A percentile compares a stretch with the other conserved stretches of the same genome.
phyloP scores from a whole-genome alignment of 2,797 vertebrate genomes.

The Mallotus villosus region DNA sequence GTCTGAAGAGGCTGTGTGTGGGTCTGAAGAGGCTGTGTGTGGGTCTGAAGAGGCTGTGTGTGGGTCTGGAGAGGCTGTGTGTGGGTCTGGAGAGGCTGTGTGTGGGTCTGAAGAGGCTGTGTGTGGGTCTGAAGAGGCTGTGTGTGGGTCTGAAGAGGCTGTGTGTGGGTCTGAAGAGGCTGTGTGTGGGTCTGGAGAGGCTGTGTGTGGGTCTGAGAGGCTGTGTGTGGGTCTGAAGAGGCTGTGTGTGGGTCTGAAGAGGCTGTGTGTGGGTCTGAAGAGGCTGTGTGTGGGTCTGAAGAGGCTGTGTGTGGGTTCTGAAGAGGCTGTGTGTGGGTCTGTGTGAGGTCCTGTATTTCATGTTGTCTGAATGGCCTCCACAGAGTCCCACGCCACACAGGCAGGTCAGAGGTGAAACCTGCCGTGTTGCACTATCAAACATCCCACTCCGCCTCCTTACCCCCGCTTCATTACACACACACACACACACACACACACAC shows the following conservation, averaged over 20 bases:
- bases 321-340: not conserved
- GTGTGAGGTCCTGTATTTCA: not conserved
- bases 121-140: not conserved
- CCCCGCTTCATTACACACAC: no score
- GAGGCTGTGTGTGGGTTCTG: not conserved
- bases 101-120: not conserved
- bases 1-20: not conserved
- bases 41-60: not conserved
- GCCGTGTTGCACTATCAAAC: conserved; percentile 3
- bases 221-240: not conserved
- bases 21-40: not conserved
- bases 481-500: not conserved
- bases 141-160: not conserved
- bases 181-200: not conserved
- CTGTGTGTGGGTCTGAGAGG: not conserved
- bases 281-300: not conserved
- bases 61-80: not conserved
- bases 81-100: not conserved
- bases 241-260: not conserved
- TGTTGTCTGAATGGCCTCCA: not conserved
- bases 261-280: not conserved
- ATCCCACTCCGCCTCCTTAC: not conserved
- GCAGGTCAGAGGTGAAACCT: not conserved
- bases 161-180: not conserved
- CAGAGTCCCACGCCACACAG: conserved; percentile 19